Evolutionary conservation across 2,113 vertebrate genomes (phyloP).

Genomic region (Dinomys branickii): DNA sequence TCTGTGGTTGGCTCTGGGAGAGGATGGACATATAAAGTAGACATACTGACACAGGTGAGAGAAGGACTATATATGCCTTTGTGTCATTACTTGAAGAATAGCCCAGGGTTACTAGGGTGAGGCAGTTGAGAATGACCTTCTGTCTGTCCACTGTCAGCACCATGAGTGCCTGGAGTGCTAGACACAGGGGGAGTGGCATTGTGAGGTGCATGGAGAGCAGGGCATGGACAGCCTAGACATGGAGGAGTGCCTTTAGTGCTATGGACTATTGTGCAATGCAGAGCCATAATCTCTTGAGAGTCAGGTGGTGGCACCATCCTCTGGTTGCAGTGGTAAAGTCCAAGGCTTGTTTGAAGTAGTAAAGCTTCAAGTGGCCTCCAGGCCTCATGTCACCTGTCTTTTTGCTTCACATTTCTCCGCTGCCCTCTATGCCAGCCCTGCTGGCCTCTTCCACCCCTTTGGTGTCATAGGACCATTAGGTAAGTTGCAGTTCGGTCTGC

Average conservation of each 20-base stretch:
- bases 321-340: neutral
- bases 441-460: neutral
- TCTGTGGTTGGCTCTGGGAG: neutral
- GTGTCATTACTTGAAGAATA: neutral
- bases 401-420: neutral
- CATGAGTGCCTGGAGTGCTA: rapidly evolving
- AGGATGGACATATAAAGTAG: neutral
- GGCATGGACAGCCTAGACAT: neutral
- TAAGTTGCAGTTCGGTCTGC: neutral
- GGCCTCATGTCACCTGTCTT: neutral
- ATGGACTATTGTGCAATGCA: neutral
- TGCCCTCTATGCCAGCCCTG: neutral
- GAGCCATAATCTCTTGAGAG: neutral
- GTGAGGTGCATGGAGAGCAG: neutral
- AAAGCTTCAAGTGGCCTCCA: neutral
- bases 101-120: too few species aligned
- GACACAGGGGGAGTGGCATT: rapidly evolving
- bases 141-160: neutral
- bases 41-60: too few species aligned
- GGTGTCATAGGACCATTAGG: neutral
- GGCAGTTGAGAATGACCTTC: neutral
- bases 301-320: neutral
- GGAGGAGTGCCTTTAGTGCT: neutral
- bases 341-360: neutral
- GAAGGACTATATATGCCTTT: neutral